A percentile compares a stretch with the other conserved stretches of the same genome.
Evolutionary conservation across 2,113 vertebrate species (phyloP).

Genomic region (Jaculus jaculus): DNA sequence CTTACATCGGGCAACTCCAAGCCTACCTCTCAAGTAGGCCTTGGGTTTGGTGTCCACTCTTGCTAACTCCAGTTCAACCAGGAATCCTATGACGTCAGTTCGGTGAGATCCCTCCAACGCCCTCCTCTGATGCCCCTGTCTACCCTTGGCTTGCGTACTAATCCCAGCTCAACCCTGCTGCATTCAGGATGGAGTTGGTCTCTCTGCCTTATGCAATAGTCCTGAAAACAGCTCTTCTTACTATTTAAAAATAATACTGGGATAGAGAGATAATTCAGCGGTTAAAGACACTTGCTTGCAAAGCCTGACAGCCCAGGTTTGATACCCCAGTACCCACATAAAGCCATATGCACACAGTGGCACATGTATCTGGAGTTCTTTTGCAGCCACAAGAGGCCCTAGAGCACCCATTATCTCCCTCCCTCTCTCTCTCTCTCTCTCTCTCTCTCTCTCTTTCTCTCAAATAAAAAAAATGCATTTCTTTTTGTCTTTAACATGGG

Average conservation of each 20-base stretch:
- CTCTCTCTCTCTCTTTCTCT: no score
- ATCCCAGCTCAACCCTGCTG: neutral
- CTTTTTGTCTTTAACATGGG: neutral
- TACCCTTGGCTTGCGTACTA: neutral
- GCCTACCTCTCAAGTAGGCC: neutral
- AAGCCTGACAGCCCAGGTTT: no score
- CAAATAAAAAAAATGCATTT: no score
- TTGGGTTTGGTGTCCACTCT: neutral
- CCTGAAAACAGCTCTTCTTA: neutral
- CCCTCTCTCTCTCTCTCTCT: no score
- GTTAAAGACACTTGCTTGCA: no score
- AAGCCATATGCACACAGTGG: no score
- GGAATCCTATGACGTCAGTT: neutral
- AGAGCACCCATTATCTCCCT: no score
- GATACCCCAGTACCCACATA: no score
- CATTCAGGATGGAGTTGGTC: neutral
- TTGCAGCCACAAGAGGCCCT: no score
- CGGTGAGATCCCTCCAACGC: neutral
- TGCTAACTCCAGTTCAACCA: neutral
- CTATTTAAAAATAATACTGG: neutral
- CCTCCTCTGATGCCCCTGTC: neutral
- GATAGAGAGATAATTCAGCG: no score
- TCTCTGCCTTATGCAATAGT: neutral
- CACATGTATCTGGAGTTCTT: no score
- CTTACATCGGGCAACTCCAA: neutral